A percentile compares a stretch with the other conserved stretches of the same genome.
Conservation (phyloP, 2,113 vertebrate species). For the Poicephalus gulielmi region DNA sequence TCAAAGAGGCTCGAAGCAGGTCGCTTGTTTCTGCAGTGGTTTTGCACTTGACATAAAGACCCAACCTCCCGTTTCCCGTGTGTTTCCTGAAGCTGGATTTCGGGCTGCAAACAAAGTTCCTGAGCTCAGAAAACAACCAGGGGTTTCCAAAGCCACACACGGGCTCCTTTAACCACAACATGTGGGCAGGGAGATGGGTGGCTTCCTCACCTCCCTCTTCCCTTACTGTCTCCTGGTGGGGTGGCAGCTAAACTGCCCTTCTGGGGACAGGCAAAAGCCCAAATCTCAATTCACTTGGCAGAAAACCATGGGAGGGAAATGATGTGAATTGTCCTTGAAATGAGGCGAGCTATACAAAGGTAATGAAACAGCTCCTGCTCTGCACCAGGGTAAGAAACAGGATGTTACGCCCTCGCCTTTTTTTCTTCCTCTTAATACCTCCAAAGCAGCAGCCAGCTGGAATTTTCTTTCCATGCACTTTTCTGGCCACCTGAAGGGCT, state of each 20-base stretch:
- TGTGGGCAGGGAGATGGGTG: not conserved
- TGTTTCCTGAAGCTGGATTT: constrained; percentile 49
- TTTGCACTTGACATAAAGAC: not conserved
- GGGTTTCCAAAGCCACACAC: not conserved
- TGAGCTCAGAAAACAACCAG: not conserved
- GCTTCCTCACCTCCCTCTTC: not conserved
- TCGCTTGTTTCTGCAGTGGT: constrained; percentile 1
- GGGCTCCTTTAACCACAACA: not conserved
- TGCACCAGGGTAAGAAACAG: constrained; percentile 8
- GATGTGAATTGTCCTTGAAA: constrained; percentile 16
- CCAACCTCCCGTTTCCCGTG: not conserved
- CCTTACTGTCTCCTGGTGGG: not conserved
- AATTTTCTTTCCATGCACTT: not conserved
- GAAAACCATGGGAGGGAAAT: not conserved
- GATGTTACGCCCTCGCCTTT: constrained; percentile 22
- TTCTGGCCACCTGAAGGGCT: not conserved
- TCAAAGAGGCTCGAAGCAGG: constrained; percentile 13
- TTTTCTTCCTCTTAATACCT: not conserved
- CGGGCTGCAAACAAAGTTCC: not conserved
- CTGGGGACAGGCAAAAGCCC: not conserved
- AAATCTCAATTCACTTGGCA: not conserved
- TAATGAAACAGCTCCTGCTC: not conserved
- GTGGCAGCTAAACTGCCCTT: not conserved
- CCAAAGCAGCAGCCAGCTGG: constrained; percentile 3
- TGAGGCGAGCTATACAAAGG: not conserved